Percentiles rank a stretch among this genome's conserved stretches.
Conservation (phyloP, 2,113 vertebrate species). For the Mormyrus lacerda region DNA sequence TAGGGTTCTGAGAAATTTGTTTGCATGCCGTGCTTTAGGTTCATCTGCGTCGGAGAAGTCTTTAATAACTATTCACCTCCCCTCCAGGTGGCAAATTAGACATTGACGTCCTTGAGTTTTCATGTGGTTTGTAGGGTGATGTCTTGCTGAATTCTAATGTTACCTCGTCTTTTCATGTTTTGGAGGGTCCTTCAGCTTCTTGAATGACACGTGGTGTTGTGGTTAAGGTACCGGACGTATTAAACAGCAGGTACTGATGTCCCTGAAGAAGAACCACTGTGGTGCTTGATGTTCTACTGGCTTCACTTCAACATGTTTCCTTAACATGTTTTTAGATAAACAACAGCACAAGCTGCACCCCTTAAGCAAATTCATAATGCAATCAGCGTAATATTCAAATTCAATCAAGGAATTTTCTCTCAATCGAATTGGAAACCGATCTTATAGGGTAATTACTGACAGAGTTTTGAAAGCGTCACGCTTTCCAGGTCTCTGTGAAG, state of each 20-base stretch:
- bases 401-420: not conserved
- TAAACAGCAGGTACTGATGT: not conserved
- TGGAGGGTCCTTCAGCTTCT: not conserved
- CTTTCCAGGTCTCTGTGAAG: not conserved
- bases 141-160: not conserved
- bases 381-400: not conserved
- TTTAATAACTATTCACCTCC: not conserved
- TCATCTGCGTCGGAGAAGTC: not conserved
- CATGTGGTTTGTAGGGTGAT: not conserved
- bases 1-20: conserved; percentile 7
- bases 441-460: not conserved
- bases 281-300: not conserved
- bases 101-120: not conserved
- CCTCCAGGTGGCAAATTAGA: not conserved
- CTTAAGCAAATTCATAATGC: not conserved
- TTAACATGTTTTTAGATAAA: not conserved
- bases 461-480: not conserved
- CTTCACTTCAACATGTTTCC: not conserved
- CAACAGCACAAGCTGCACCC: not conserved
- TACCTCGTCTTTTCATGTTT: not conserved
- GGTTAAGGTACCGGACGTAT: not conserved
- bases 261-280: not conserved
- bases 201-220: not conserved
- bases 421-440: not conserved
- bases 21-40: not conserved